phyloP scores from a whole-genome alignment of 2,888 invertebrate species.

The Hetaerina titia region DNA sequence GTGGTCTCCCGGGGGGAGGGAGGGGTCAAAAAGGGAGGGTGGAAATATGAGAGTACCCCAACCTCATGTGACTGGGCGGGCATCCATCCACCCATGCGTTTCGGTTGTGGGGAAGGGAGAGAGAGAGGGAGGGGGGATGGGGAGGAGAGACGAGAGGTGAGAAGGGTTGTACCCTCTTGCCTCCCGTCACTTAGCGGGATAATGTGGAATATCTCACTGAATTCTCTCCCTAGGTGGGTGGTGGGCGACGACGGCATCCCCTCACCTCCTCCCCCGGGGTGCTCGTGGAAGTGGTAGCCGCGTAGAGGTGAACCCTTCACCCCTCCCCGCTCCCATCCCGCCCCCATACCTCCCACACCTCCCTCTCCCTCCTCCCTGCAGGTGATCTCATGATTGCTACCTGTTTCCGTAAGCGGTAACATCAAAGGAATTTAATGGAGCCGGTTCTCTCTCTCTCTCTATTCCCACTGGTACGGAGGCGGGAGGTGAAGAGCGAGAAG shows the following conservation, averaged over 20 bases:
- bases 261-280: background rate
- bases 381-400: constrained; percentile 39
- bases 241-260: background rate
- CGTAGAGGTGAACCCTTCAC: background rate
- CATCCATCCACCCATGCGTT: too few species aligned
- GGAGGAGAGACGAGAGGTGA: background rate
- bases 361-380: background rate
- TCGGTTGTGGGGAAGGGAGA: background rate
- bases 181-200: constrained; percentile 21
- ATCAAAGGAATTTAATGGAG: constrained; percentile 22
- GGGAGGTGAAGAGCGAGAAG: background rate
- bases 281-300: background rate
- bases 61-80: too few species aligned
- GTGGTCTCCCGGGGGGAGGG: background rate
- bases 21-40: background rate
- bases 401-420: constrained; percentile 12
- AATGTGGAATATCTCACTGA: constrained; percentile 37
- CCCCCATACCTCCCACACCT: background rate
- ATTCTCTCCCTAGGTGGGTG: constrained; percentile 15
- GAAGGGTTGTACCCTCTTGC: constrained; percentile 43
- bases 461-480: background rate
- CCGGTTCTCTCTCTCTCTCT: background rate
- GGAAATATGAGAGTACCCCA: background rate
- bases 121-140: background rate
- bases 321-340: background rate